These are phyloP conservation scores for Agapetus fuscipes DNA, from an alignment of 2,888 invertebrate genomes.

Conservation along the genomic window DNA sequence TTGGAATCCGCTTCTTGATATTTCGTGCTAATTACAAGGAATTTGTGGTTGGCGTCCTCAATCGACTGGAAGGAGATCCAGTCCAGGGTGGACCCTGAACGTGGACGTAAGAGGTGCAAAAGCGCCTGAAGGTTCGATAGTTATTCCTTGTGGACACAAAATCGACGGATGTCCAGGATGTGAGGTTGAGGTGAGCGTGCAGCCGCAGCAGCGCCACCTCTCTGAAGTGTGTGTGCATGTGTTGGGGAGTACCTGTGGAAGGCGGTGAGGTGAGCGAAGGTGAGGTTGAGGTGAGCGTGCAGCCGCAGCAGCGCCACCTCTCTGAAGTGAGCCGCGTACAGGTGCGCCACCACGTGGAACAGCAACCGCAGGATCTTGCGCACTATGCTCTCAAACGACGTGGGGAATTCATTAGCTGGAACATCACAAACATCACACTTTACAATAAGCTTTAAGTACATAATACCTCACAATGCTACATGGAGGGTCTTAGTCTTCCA, in stretches of 20 bases:
- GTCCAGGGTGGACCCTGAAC: too few relatives aligned
- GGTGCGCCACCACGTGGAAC: conserved; percentile 96
- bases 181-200: conserved; percentile 94
- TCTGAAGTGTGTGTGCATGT: conserved; percentile 81
- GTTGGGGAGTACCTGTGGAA: conserved; percentile 38
- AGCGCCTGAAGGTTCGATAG: too few relatives aligned
- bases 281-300: conserved; percentile 94
- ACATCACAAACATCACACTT: conserved; percentile 21
- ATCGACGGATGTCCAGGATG: too few relatives aligned
- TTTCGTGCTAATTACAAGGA: too few relatives aligned
- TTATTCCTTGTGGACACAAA: too few relatives aligned
- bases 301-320: conserved; percentile 88
- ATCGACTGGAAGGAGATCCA: too few relatives aligned
- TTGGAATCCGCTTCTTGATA: too few relatives aligned
- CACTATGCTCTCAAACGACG: conserved; percentile 87
- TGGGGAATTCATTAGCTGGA: conserved; percentile 87
- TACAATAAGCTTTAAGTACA: too few relatives aligned
- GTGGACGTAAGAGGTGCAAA: too few relatives aligned
- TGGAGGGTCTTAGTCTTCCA: too few relatives aligned
- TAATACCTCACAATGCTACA: too few relatives aligned
- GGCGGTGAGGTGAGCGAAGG: conserved; percentile 92
- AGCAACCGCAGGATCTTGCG: conserved; percentile 93
- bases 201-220: conserved; percentile 88
- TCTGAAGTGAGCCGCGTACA: conserved; percentile 96
- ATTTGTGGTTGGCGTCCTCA: too few relatives aligned